Evolutionary conservation across 2,888 invertebrate genomes (phyloP).

Genomic region (Eilema depressum): DNA sequence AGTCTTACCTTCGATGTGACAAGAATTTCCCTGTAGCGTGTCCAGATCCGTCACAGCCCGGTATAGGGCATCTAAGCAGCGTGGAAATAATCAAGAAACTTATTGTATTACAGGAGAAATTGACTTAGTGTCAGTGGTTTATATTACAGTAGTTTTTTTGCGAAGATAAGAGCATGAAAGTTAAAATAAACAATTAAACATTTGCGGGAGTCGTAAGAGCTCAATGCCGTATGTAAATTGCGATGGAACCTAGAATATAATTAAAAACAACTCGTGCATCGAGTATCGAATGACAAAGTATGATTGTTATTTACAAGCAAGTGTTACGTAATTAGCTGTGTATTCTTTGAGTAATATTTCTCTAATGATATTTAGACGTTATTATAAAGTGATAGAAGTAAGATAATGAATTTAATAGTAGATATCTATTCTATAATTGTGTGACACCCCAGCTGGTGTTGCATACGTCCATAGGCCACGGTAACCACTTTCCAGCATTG

Average conservation of each 20-base stretch:
- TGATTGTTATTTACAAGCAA: conserved; percentile 18
- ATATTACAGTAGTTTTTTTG: conserved; percentile 38
- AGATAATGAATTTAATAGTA: too few species aligned
- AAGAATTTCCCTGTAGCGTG: conserved; percentile 99
- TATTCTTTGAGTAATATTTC: neutral
- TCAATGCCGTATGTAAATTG: conserved; percentile 47
- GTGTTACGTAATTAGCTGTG: conserved; percentile 1
- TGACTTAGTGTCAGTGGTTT: conserved; percentile 48
- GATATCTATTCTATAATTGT: too few species aligned
- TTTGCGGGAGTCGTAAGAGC: conserved; percentile 41
- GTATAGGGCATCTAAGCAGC: conserved; percentile 95
- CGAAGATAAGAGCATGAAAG: conserved; percentile 28
- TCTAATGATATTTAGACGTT: neutral
- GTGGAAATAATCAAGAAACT: conserved; percentile 86
- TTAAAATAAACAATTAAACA: conserved; percentile 32
- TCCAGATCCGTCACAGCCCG: conserved; percentile 99
- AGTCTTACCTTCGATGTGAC: conserved; percentile 96
- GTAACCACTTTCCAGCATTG: too few species aligned
- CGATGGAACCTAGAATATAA: conserved; percentile 20
- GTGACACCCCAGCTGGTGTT: too few species aligned
- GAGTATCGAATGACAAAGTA: conserved; percentile 36
- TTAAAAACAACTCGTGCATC: conserved; percentile 38
- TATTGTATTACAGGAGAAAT: conserved; percentile 59
- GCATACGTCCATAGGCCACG: too few species aligned
- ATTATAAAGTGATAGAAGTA: neutral